phyloP scores from a whole-genome alignment of 2,113 vertebrate genomes.

The Pseudonaja textilis region DNA sequence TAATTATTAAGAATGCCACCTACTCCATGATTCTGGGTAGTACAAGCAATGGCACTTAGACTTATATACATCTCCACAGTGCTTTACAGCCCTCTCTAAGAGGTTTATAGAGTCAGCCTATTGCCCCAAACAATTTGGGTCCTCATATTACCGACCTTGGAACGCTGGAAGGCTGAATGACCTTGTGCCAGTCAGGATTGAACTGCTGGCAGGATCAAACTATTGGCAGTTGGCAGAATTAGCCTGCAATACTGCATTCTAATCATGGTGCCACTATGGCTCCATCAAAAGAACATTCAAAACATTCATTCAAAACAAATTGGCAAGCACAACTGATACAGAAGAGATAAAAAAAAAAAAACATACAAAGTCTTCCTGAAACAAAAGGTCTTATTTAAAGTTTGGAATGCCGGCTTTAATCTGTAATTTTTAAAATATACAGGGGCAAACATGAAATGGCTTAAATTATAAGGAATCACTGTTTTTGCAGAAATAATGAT shows the following conservation, averaged over 20 bases:
- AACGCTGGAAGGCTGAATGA: no score
- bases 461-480: background rate
- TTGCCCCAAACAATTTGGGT: background rate
- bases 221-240: background rate
- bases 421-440: background rate
- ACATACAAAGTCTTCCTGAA: background rate
- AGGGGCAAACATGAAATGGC: background rate
- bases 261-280: background rate
- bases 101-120: background rate
- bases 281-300: background rate
- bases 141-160: no score
- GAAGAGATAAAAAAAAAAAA: background rate
- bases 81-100: background rate
- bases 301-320: background rate
- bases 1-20: background rate
- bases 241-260: background rate
- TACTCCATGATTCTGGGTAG: background rate
- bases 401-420: background rate
- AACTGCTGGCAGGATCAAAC: no score
- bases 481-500: background rate
- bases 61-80: background rate
- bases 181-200: no score
- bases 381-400: background rate
- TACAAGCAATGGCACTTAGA: background rate
- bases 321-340: background rate